phyloP scores from a whole-genome alignment of 2,888 invertebrate species.

The Branchellion lobata region DNA sequence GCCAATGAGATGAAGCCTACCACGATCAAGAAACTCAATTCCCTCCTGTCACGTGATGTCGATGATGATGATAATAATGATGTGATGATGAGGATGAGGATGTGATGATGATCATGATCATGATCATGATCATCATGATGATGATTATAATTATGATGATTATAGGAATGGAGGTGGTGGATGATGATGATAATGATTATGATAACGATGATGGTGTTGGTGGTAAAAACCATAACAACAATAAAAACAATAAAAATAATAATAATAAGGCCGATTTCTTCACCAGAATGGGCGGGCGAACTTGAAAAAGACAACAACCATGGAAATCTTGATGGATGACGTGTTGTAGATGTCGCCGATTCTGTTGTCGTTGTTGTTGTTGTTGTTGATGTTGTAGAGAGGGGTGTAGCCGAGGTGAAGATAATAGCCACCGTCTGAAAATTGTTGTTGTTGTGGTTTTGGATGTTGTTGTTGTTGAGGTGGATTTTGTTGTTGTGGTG shows the following conservation, averaged over 20 bases:
- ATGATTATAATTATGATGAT: conserved; percentile 33
- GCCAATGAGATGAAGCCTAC: too few relatives aligned
- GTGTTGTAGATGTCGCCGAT: neutral
- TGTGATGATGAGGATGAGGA: conserved; percentile 26
- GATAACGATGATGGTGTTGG: too few relatives aligned
- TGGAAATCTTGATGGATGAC: neutral
- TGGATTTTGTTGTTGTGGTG: too few relatives aligned
- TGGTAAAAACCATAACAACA: too few relatives aligned
- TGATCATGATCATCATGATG: conserved; percentile 33
- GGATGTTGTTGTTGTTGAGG: too few relatives aligned
- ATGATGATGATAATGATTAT: too few relatives aligned
- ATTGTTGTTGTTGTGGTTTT: too few relatives aligned
- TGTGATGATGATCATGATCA: conserved; percentile 33
- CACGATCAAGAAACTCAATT: too few relatives aligned
- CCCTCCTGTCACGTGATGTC: neutral
- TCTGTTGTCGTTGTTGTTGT: neutral
- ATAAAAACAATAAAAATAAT: too few relatives aligned
- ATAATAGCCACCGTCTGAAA: conserved; percentile 46
- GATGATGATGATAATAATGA: conserved; percentile 35
- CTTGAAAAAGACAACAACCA: neutral
- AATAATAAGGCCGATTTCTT: too few relatives aligned
- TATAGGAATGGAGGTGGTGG: too few relatives aligned
- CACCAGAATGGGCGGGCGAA: too few relatives aligned
- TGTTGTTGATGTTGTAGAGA: conserved; percentile 23
- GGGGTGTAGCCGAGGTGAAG: conserved; percentile 40